Base-by-base conservation (phyloP, 2,113 vertebrate genomes). In the Eretmochelys imbricata region DNA sequence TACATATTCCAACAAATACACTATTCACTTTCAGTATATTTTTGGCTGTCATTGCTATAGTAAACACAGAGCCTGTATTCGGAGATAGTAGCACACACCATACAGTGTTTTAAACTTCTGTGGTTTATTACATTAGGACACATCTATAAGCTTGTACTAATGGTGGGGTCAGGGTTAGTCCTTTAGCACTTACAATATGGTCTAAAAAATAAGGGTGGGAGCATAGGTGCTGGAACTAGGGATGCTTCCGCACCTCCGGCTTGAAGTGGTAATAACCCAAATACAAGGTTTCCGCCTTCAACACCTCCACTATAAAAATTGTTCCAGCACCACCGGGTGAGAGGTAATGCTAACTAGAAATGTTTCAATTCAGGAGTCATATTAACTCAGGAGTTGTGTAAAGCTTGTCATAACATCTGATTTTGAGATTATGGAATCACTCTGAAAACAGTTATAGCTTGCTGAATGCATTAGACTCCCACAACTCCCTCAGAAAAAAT, bases 381-480 rank as follows among this genome's bases (percentile, higher is more conserved):
- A 7, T 31, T 93, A 76, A 84, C 80, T 69, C 8, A 80, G 48
- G 6, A 55, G 84, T 11, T 89, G 10, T 87, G 88, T 89, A 69
- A 87, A 89, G 86, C 85, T 96, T 84, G 54, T n/a, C 54, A 75
- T 95, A 94, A 86, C 5, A 4, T 79, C 54, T 80, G 59, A 88
- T 89, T 97, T 80, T 95, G 31, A 85, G 13, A 94, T 96, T 82
- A 89, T 49, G 83, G 72, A 85, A 49, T 75, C 31, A 76, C 79
- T 89, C 9, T 1, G 87, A 62, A 24, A 97, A 95, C 62, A 94
- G 1, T 80, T 84, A 25, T 92, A 92, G 83, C 54, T 87, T 76
- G 25, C 35, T 92, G 55, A 89, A 78, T 80, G 75, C 27, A 57
- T 85, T 80, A 35, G 48, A 88, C 78, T 96, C 48, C 42, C 48